Conservation (phyloP, 2,888 invertebrate genomes). For the Drosophila subsilvestris region DNA sequence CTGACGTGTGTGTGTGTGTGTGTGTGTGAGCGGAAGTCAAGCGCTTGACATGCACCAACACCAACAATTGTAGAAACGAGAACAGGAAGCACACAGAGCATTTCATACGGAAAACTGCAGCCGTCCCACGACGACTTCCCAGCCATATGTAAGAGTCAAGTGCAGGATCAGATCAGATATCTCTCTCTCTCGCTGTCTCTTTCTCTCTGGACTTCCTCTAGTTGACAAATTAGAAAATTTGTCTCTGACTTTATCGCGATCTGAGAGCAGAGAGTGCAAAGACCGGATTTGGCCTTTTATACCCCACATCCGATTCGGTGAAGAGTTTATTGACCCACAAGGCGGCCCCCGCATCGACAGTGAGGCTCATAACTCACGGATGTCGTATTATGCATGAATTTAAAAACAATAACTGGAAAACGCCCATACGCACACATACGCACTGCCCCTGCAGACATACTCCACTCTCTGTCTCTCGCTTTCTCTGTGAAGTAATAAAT, state of each 20-base stretch:
- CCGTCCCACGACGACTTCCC: not conserved
- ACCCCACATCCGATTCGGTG: slow-evolving; percentile 14
- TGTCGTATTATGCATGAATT: slow-evolving; percentile 68
- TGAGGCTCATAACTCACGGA: slow-evolving; percentile 65
- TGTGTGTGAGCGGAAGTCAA: slow-evolving; percentile 49
- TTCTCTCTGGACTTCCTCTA: not conserved
- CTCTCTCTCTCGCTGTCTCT: not conserved
- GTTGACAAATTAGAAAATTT: slow-evolving; percentile 72
- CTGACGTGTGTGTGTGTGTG: not conserved
- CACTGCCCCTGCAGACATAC: not conserved
- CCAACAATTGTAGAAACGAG: slow-evolving; percentile 14
- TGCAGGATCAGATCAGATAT: slow-evolving; percentile 67
- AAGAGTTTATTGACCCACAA: slow-evolving; percentile 35
- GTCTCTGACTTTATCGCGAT: slow-evolving; percentile 50
- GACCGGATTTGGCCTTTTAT: slow-evolving; percentile 2
- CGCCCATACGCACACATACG: slow-evolving; percentile 15
- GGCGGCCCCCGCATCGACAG: slow-evolving; percentile 2
- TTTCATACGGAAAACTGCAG: slow-evolving; percentile 39
- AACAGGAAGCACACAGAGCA: slow-evolving; percentile 31
- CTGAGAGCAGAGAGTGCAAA: slow-evolving; percentile 2
- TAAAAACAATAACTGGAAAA: slow-evolving; percentile 66
- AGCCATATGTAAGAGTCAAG: slow-evolving; percentile 60
- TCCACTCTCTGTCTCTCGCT: slow-evolving; percentile 18
- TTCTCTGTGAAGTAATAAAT: slow-evolving; percentile 57
- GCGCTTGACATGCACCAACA: slow-evolving; percentile 58